These are phyloP conservation scores for Drosophila hawaiiensis DNA, from an alignment of 2,888 invertebrate species.

Conservation along the genomic window DNA sequence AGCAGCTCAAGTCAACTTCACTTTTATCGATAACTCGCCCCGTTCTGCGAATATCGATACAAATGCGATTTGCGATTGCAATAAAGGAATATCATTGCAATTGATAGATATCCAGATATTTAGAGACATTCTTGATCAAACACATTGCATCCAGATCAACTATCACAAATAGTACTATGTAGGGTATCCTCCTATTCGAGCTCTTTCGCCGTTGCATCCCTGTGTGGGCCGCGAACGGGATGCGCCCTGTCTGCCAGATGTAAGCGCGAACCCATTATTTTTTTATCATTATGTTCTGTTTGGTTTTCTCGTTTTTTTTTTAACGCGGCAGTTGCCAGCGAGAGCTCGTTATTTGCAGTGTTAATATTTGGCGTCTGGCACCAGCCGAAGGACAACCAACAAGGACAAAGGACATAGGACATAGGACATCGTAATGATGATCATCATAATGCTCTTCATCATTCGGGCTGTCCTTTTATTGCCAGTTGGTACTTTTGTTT, in stretches of 20 bases:
- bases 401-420: constrained; percentile 49
- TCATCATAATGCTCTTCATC: constrained; percentile 13
- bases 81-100: not conserved
- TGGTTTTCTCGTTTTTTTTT: constrained; percentile 34
- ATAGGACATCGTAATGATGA: constrained; percentile 37
- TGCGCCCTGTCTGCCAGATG: constrained; percentile 20
- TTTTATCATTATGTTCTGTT: constrained; percentile 36
- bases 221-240: constrained; percentile 13
- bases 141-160: not conserved
- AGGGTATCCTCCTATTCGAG: not conserved
- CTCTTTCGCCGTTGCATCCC: constrained; percentile 7
- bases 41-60: not conserved
- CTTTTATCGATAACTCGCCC: not conserved
- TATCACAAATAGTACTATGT: too few relatives aligned
- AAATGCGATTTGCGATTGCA: not conserved
- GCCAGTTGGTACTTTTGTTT: constrained; percentile 57
- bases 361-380: constrained; percentile 79
- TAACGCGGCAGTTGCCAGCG: constrained; percentile 33
- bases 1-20: not conserved
- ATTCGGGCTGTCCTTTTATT: constrained; percentile 67
- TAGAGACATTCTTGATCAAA: not conserved
- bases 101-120: not conserved
- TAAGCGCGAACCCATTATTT: constrained; percentile 36
- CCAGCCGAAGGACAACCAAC: constrained; percentile 46
- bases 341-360: constrained; percentile 71